phyloP scores from a whole-genome alignment of 2,113 vertebrate genomes.

The Leptosomus discolor region DNA sequence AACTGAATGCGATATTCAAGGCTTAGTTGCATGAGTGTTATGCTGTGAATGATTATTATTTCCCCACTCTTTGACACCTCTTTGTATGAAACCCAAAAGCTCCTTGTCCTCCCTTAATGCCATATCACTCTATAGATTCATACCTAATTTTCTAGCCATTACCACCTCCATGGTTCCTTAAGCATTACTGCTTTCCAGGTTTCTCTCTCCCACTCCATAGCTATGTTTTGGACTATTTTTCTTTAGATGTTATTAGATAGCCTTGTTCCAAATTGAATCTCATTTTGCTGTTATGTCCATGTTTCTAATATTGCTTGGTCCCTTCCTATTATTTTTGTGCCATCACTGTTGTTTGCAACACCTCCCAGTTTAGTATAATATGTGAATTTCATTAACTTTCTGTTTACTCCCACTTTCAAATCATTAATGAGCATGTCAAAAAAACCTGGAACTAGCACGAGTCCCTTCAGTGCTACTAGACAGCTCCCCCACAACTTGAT shows the following conservation, averaged over 20 bases:
- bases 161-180: constrained; percentile 15
- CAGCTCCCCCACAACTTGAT: not conserved
- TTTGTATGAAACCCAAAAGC: constrained; percentile 23
- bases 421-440: constrained; percentile 3
- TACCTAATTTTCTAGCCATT: constrained; percentile 57
- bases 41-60: constrained; percentile 14
- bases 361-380: not conserved
- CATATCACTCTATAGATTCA: not conserved
- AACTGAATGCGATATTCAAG: not conserved
- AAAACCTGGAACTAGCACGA: not conserved
- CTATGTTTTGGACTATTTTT: not conserved
- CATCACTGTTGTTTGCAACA: not conserved
- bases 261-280: not conserved
- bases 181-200: constrained; percentile 20
- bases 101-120: not conserved
- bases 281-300: not conserved
- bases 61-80: not conserved
- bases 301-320: not conserved
- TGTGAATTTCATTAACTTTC: constrained; percentile 3
- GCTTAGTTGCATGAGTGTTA: not conserved
- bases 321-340: not conserved
- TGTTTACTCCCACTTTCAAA: constrained; percentile 27
- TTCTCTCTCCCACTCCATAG: not conserved
- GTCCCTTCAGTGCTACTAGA: not conserved
- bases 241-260: not conserved